phyloP scores from a whole-genome alignment of 1,140 invertebrate genomes.

The Diorhabda carinulata region DNA sequence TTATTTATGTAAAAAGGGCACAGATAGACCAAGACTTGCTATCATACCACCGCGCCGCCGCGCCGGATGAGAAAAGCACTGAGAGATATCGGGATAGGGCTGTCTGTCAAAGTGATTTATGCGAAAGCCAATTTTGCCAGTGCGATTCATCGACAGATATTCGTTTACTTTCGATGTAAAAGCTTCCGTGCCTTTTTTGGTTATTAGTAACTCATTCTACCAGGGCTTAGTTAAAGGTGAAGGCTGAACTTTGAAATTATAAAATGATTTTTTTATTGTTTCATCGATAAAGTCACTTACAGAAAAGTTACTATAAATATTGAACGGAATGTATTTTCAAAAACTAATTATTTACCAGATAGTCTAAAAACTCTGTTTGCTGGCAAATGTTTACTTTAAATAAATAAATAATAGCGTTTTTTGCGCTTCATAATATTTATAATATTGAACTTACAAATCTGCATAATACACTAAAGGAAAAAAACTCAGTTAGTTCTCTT shows the following conservation, averaged over 20 bases:
- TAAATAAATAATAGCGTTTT: too few relatives aligned
- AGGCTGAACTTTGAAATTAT: not conserved
- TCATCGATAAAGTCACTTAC: too few relatives aligned
- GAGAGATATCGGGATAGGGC: conserved; percentile 32
- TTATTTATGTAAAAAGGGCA: conserved; percentile 37
- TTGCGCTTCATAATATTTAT: too few relatives aligned
- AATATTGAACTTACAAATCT: too few relatives aligned
- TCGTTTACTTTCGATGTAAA: conserved; percentile 29
- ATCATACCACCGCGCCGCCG: conserved; percentile 6
- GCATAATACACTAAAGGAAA: too few relatives aligned
- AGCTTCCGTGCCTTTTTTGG: conserved; percentile 13
- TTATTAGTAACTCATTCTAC: not conserved
- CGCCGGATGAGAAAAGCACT: conserved; percentile 28
- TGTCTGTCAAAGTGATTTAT: conserved; percentile 42
- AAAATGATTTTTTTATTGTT: too few relatives aligned
- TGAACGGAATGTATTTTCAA: too few relatives aligned
- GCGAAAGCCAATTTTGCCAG: conserved; percentile 34
- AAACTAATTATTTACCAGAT: too few relatives aligned
- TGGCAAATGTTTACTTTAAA: too few relatives aligned
- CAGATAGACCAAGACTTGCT: conserved; percentile 32
- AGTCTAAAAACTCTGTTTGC: too few relatives aligned
- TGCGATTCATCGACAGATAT: conserved; percentile 25
- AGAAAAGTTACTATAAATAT: too few relatives aligned
- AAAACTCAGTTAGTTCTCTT: too few relatives aligned
- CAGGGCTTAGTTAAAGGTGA: not conserved